Evolutionary conservation across 2,888 invertebrate genomes (phyloP), one percentile per base, ranked within the genome.

Genomic region (Reticulitermes lucifugus): DNA sequence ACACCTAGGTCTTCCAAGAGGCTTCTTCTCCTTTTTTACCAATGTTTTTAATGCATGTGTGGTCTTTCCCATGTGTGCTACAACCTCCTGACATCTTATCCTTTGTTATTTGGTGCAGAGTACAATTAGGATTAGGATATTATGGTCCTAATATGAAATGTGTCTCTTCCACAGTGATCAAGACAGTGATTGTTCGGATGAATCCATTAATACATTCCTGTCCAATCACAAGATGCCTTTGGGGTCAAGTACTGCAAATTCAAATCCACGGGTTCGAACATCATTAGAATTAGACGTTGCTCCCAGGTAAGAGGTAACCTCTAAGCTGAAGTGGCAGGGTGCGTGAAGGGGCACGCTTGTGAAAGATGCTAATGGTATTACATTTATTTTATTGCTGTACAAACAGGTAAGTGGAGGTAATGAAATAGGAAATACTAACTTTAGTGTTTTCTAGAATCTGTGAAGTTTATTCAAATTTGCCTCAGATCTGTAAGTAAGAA

Each of bases 151-250:
- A 55, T 55, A 55, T 55, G 55, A 18, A 55, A 18, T 65, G 10
- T 77, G n/a, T 79, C 12, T 84, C 88, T 88, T 84, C 91, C 91
- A 2, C 91, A 94, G 93, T 88, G 94, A 93, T 85, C 93, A 93
- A 89, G 94, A 94, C 88, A 94, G 94, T 90, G 94, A 93, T 91
- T 94, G 94, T 88, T 94, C 94, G 0, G 94, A 94, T 89, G 94
- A 94, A 89, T 94, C 94, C 0, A 93, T 94, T 88, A 93, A 93
- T 89, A 94, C 94, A 70, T 94, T 94, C 90, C 90, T 94, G 87
- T 92, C 93, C 60, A 94, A 94, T 89, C 93, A 94, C 91, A 93
- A 93, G 46, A 75, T 73, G 51, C 71, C 43, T 43, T 46, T 46
- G 43, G 77, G n/a, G 55, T 79, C 84, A 7, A 84, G 84, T 41